These are phyloP conservation scores for Eupithecia insigniata DNA, from an alignment of 2,888 invertebrate species.

Conservation along the genomic window DNA sequence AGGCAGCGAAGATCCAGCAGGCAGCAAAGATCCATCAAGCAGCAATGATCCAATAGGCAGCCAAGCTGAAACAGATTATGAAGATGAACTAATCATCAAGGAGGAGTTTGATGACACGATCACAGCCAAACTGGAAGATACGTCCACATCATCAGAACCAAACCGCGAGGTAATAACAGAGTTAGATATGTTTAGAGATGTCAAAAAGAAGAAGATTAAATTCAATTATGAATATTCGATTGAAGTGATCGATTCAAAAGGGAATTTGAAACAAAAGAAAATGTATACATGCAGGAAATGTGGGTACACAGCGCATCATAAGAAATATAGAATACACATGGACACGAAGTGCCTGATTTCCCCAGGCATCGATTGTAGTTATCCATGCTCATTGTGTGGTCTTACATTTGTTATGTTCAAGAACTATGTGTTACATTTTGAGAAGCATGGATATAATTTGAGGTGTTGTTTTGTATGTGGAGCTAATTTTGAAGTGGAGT, in stretches of 20 bases:
- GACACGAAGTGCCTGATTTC: conserved; percentile 3
- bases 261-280: conserved; percentile 14
- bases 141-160: background rate
- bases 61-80: background rate
- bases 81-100: conserved; percentile 22
- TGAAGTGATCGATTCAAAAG: background rate
- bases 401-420: conserved; percentile 25
- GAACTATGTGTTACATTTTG: conserved; percentile 52
- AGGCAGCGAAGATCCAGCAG: too few species aligned
- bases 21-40: background rate
- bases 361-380: background rate
- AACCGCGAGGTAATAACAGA: background rate
- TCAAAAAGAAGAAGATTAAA: background rate
- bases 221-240: conserved; percentile 15
- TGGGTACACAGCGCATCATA: conserved; percentile 32
- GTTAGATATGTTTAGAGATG: conserved; percentile 4
- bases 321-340: conserved; percentile 24
- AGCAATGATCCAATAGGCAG: background rate
- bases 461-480: conserved; percentile 53
- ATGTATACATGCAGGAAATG: conserved; percentile 34
- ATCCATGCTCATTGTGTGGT: conserved; percentile 49
- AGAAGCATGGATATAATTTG: conserved; percentile 34
- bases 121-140: background rate
- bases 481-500: rapidly evolving
- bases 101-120: conserved; percentile 11